phyloP scores from a whole-genome alignment of 2,797 vertebrate genomes.

The Poecilia picta region DNA sequence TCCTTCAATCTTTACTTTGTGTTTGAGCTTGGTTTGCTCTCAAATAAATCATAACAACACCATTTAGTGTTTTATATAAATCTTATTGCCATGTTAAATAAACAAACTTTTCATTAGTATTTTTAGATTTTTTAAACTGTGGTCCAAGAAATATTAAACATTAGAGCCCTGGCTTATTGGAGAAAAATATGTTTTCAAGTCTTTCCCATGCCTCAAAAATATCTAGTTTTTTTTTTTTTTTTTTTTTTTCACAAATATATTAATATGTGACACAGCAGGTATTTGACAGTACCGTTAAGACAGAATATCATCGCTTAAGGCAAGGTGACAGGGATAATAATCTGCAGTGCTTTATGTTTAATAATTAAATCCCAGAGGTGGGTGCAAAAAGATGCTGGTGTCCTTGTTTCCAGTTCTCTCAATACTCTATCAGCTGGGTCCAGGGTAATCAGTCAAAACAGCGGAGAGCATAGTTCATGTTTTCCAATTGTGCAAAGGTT shows the following conservation, averaged over 20 bases:
- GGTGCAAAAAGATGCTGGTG: slow-evolving; percentile 68
- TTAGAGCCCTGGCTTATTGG: background rate
- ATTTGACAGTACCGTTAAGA: slow-evolving; percentile 86
- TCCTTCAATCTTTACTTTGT: background rate
- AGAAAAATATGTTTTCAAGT: slow-evolving; percentile 15
- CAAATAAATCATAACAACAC: slow-evolving; percentile 1
- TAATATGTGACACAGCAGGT: slow-evolving; percentile 88
- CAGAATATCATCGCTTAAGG: slow-evolving; percentile 89
- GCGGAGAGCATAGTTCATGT: slow-evolving; percentile 34
- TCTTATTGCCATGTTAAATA: background rate
- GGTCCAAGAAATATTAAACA: slow-evolving; percentile 16
- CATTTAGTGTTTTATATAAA: slow-evolving; percentile 2
- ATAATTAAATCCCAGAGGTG: slow-evolving; percentile 84
- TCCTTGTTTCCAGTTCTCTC: slow-evolving; percentile 82
- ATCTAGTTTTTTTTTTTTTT: slow-evolving; percentile 24
- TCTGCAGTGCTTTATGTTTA: slow-evolving; percentile 89
- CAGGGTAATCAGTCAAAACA: slow-evolving; percentile 57
- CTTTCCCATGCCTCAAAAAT: slow-evolving; percentile 53
- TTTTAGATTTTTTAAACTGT: slow-evolving; percentile 10
- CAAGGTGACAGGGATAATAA: slow-evolving; percentile 90
- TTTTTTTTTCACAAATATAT: slow-evolving; percentile 69
- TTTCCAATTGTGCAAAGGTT: slow-evolving; percentile 39
- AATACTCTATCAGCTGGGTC: slow-evolving; percentile 55
- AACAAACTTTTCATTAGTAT: slow-evolving; percentile 5
- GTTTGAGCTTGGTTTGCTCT: background rate